Evolutionary conservation across 2,797 vertebrate genomes (phyloP), one percentile per base, ranked within the genome.

Genomic region (Epinephelus awoara): DNA sequence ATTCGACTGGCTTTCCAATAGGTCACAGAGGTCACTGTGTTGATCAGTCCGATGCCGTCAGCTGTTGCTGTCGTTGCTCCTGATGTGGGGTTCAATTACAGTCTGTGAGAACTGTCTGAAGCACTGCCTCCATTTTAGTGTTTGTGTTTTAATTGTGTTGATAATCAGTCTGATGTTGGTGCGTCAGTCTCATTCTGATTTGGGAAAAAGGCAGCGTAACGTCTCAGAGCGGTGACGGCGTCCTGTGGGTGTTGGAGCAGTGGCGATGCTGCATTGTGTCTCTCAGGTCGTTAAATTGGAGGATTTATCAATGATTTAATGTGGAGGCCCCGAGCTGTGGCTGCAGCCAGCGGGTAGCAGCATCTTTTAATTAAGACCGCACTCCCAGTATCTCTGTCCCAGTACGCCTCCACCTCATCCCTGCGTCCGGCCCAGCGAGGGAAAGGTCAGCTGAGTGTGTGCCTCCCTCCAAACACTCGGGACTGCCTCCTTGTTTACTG

Each of bases 331-430:
- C 44, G 38, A 72, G 65, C 51, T 46, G 78, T 79, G 73, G 79
- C 82, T 82, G 71, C 58, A 79, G 67, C 85, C 81, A 86, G 77
- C 76, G 61, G 52, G 73, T 64, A 75, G 88, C 87, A 88, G 79
- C 87, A 83, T 82, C 77, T 88, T 91, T 92, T 93, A 93, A 93
- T 94, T 92, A 93, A 89, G 77, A 80, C 72, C 72, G 79, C 79
- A 66, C 72, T 73, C 76, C 52, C 71, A 66, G 23, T 52, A 9
- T 58, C n/a, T 64, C 63, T 61, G 47, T 72, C 73, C 50, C 75
- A 56, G 65, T 71, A 42, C 12, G 50, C 54, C 44, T 51, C 65
- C 52, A 25, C 80, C 82, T 74, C 85, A 85, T 79, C 80, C 78
- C 74, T 74, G 67, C 49, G 68, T 68, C 50, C 65, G 61, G 62